phyloP scores from a whole-genome alignment of 2,113 vertebrate genomes.

The Stomatorhinus ivindoensis region DNA sequence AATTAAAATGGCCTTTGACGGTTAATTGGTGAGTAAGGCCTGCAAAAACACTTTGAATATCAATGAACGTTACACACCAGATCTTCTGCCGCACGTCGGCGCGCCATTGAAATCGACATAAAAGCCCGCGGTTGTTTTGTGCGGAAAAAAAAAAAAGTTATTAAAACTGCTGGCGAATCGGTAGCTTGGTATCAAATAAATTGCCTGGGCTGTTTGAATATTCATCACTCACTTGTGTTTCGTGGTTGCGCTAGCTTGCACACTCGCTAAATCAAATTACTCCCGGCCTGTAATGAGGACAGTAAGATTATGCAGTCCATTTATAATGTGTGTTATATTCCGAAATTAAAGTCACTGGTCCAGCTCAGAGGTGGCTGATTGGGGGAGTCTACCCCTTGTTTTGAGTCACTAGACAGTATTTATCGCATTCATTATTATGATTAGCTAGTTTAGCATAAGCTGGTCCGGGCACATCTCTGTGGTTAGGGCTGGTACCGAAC shows the following conservation, averaged over 20 bases:
- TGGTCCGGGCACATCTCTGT: not conserved
- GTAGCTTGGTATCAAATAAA: constrained; percentile 30
- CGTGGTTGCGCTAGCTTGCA: constrained; percentile 22
- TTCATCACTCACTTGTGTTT: constrained; percentile 29
- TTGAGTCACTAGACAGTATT: not conserved
- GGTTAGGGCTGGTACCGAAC: not conserved
- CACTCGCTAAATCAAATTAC: constrained; percentile 35
- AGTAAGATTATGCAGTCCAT: not conserved
- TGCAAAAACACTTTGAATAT: constrained; percentile 15
- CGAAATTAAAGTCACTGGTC: not conserved
- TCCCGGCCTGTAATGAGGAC: constrained; percentile 21
- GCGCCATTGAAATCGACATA: not conserved
- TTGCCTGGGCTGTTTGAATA: constrained; percentile 29
- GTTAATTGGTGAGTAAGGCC: not conserved
- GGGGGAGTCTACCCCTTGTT: not conserved
- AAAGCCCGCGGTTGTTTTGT: constrained; percentile 22
- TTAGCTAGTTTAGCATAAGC: not conserved
- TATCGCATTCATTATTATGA: not conserved
- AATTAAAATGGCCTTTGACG: constrained; percentile 1
- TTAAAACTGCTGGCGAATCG: constrained; percentile 12
- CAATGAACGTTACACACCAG: not conserved
- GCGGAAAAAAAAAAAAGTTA: not conserved
- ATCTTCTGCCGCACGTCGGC: not conserved
- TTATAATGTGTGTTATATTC: constrained; percentile 1
- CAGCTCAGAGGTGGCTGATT: not conserved